Evolutionary conservation across 2,113 vertebrate species (phyloP).

Genomic region (Uropsilus gracilis): DNA sequence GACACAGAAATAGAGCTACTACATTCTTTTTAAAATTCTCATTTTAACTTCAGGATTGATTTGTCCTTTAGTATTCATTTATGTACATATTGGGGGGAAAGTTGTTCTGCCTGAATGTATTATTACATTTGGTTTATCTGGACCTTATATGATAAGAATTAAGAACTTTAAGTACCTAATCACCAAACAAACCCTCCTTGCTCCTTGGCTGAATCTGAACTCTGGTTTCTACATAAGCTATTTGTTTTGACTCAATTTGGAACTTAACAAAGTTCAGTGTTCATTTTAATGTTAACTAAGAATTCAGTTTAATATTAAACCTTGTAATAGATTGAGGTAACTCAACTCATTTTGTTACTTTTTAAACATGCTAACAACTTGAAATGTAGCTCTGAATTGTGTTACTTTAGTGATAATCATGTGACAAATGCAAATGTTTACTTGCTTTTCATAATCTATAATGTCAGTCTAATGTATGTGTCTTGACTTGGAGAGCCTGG

Average conservation of each 20-base stretch:
- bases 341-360: background rate
- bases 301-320: constrained; percentile 41
- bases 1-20: background rate
- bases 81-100: background rate
- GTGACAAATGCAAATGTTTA: background rate
- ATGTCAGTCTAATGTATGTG: background rate
- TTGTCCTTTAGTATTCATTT: background rate
- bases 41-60: background rate
- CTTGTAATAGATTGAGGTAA: background rate
- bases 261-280: constrained; percentile 1
- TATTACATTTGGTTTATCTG: background rate
- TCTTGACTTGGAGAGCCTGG: background rate
- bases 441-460: background rate
- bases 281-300: background rate
- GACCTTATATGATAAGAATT: background rate
- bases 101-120: background rate
- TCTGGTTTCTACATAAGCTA: background rate
- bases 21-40: background rate
- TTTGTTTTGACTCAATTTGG: constrained; percentile 44
- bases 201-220: constrained; percentile 28
- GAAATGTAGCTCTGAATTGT: background rate
- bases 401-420: background rate
- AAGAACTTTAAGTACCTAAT: background rate
- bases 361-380: background rate
- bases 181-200: background rate